Evolutionary conservation across 2,113 vertebrate genomes (phyloP).

Genomic region (Cheilinus undulatus): DNA sequence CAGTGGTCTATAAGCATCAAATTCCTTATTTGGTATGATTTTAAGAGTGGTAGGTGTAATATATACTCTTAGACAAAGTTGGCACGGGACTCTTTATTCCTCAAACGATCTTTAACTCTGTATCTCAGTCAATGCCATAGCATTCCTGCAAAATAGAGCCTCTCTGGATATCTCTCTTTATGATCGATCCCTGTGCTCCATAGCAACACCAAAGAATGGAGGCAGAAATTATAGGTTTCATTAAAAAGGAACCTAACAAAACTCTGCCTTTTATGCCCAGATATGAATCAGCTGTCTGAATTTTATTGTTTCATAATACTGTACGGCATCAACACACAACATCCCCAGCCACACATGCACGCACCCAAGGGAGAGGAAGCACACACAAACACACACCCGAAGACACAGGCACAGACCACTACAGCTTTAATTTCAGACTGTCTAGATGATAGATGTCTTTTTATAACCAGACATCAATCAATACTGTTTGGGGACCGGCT

Average conservation of each 20-base stretch:
- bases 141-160: constrained; percentile 40
- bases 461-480: constrained; percentile 76
- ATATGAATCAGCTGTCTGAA: constrained; percentile 77
- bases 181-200: constrained; percentile 58
- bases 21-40: background rate
- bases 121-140: constrained; percentile 42
- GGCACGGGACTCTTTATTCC: constrained; percentile 22
- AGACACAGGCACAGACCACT: constrained; percentile 36
- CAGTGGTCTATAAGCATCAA: too few species aligned
- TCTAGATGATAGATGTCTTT: constrained; percentile 73
- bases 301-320: constrained; percentile 79
- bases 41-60: background rate
- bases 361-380: background rate
- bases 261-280: constrained; percentile 71
- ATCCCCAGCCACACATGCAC: constrained; percentile 18
- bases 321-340: constrained; percentile 50
- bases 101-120: constrained; percentile 37
- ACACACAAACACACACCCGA: constrained; percentile 7
- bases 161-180: constrained; percentile 63
- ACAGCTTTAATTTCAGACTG: constrained; percentile 72
- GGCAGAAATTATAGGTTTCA: constrained; percentile 77
- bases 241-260: constrained; percentile 77
- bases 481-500: constrained; percentile 58
- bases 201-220: constrained; percentile 40
- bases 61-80: constrained; percentile 7